These are phyloP conservation scores for Shinisaurus crocodilurus DNA, from an alignment of 2,113 vertebrate species.

Conservation along the genomic window DNA sequence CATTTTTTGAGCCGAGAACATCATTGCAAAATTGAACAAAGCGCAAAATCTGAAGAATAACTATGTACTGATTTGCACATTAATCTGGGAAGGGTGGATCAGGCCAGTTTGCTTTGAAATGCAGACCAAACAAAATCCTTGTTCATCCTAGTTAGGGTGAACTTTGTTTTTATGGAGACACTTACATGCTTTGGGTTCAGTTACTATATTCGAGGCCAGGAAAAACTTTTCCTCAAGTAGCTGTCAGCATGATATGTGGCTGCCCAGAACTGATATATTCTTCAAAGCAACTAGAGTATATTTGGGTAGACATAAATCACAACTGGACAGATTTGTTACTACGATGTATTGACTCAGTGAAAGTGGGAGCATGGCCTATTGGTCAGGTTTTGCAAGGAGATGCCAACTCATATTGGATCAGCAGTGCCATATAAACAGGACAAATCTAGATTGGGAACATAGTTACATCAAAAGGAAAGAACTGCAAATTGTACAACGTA, in stretches of 20 bases:
- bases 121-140: background rate
- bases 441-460: background rate
- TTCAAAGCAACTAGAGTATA: background rate
- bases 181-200: background rate
- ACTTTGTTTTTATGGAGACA: background rate
- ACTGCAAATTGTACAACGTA: background rate
- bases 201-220: background rate
- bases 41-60: background rate
- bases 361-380: background rate
- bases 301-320: background rate
- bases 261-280: background rate
- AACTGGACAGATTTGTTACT: constrained; percentile 1
- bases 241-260: background rate
- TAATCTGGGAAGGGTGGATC: background rate
- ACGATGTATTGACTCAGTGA: background rate
- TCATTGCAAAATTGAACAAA: background rate
- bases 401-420: background rate
- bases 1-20: background rate
- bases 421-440: background rate
- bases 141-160: background rate
- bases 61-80: background rate
- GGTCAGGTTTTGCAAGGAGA: background rate
- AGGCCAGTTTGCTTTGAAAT: background rate
- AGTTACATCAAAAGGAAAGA: background rate
- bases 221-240: background rate